Conservation (phyloP, 2,797 vertebrate genomes). For the Rallus crepitans region DNA sequence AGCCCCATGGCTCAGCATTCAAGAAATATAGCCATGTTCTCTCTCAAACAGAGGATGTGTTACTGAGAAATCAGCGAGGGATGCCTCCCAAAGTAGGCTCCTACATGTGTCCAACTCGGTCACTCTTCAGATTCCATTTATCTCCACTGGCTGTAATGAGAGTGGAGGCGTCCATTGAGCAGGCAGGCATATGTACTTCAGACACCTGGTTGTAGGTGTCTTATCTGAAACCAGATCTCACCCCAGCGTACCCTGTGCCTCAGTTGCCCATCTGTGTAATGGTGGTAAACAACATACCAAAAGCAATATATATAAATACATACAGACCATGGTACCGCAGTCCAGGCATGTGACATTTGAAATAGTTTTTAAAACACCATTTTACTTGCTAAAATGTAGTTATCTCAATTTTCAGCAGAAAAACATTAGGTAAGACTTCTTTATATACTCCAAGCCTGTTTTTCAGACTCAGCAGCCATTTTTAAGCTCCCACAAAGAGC, state of each 20-base stretch:
- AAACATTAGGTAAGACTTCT: background rate
- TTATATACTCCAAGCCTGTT: background rate
- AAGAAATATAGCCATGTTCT: background rate
- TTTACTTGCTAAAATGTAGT: background rate
- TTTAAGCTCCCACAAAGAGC: background rate
- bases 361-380: background rate
- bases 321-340: background rate
- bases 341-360: background rate
- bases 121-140: background rate
- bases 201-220: background rate
- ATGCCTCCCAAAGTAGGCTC: background rate
- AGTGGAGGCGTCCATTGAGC: rapidly evolving
- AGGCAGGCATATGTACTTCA: background rate
- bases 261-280: background rate
- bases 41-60: background rate
- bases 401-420: background rate
- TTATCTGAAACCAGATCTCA: background rate
- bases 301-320: background rate
- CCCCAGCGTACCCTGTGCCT: background rate
- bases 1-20: rapidly evolving
- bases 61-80: background rate
- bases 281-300: background rate
- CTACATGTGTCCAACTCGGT: background rate
- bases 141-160: background rate
- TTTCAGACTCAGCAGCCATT: background rate